These are phyloP conservation scores for Telmatherina bonti DNA, from an alignment of 2,797 vertebrate species.

Conservation along the genomic window DNA sequence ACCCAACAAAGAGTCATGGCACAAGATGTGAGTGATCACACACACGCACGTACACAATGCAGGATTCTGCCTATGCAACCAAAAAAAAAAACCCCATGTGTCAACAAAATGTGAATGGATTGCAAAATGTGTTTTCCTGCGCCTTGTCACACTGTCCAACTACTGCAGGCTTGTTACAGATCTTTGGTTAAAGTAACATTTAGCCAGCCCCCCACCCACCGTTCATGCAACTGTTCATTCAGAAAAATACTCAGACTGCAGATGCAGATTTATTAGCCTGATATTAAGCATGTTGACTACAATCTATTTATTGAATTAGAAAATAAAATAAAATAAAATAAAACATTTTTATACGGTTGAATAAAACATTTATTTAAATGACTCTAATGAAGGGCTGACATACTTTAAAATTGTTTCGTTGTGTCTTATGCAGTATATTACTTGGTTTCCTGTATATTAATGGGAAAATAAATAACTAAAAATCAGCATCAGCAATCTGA, in stretches of 20 bases:
- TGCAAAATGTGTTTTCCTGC: constrained; percentile 14
- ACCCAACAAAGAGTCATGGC: constrained; percentile 7
- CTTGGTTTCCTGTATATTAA: neutral
- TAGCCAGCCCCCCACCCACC: too few relatives aligned
- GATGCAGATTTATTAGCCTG: neutral
- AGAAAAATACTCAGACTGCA: neutral
- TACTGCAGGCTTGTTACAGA: neutral
- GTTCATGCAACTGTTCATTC: neutral
- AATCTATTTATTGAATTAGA: neutral
- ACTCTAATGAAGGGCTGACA: neutral
- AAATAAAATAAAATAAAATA: neutral
- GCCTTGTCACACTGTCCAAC: neutral
- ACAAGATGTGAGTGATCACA: constrained; percentile 6
- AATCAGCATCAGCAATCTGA: neutral
- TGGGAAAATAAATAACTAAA: too few relatives aligned
- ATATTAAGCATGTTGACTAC: neutral
- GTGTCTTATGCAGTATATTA: neutral
- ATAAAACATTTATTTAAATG: neutral
- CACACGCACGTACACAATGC: neutral
- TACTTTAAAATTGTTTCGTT: neutral
- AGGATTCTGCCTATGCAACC: constrained; percentile 1
- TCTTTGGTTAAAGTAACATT: neutral
- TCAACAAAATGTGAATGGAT: constrained; percentile 6
- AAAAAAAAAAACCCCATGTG: neutral
- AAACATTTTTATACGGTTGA: neutral